These are phyloP conservation scores for Lutjanus erythropterus DNA, from an alignment of 2,113 vertebrate species.

Conservation along the genomic window DNA sequence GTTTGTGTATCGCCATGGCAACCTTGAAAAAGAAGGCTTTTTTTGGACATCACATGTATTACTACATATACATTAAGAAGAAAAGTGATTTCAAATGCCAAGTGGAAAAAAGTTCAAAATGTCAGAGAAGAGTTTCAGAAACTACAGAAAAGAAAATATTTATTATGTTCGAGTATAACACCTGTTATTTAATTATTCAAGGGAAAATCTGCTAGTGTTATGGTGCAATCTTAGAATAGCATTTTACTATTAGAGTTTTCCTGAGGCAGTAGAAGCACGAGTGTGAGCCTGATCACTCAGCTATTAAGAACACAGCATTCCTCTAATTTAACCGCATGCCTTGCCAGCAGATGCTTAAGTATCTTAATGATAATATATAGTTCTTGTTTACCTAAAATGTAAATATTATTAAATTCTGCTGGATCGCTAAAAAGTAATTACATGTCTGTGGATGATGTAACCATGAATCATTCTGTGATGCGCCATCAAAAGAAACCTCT, in stretches of 20 bases:
- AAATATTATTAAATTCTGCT: neutral
- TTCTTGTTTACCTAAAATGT: neutral
- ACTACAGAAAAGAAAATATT: neutral
- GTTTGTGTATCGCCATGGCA: neutral
- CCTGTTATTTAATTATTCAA: too few species aligned
- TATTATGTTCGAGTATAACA: neutral
- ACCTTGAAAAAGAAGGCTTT: neutral
- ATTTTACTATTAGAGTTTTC: neutral
- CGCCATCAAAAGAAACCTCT: slow-evolving; percentile 4
- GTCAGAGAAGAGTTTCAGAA: neutral
- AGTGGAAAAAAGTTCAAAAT: neutral
- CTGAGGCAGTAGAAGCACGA: neutral
- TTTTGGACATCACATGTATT: neutral
- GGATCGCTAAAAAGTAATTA: neutral
- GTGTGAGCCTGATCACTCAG: neutral
- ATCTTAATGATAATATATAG: neutral
- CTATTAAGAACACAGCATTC: slow-evolving; percentile 5
- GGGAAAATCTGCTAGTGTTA: neutral
- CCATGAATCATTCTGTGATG: neutral
- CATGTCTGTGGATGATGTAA: neutral
- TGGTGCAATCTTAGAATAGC: neutral
- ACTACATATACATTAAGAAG: too few species aligned
- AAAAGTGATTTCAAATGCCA: neutral
- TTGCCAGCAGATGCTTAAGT: neutral
- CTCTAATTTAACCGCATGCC: neutral